Base-by-base conservation (phyloP, 2,113 vertebrate species). In the Acanthochromis polyacanthus region DNA sequence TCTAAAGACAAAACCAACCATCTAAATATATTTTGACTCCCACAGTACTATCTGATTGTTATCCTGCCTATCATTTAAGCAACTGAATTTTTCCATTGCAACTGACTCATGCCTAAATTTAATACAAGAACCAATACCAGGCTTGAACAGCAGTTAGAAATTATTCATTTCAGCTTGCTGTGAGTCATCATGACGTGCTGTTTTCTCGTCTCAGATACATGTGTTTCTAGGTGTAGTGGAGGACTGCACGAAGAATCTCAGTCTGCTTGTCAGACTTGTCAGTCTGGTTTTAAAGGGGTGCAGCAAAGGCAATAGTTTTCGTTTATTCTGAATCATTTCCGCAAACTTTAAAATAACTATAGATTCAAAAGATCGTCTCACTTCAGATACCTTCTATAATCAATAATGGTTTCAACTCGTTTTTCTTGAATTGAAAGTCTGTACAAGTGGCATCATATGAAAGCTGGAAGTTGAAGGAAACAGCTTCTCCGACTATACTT, bases 261-360 rank as follows among this genome's bases (percentile, higher is more conserved):
- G 68, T 58, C 22, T 38, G 65, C 86, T 19, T 0, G 88, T 79
- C 46, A 0, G 59, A 81, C 91, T 55, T 2, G 89, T 70, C 56
- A 7, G 19, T 85, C 90, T n/a, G 55, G 91, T 88, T 85, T 52
- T 0, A 10, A 40, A 10, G 25, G 83, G 89, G 87, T 81, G 85
- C 1, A 60, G 72, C 59, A 16, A 25, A 59, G 30, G 46, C 67
- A 78, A 55, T 8, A 11, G 1, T n/a, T 62, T 59, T 60, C 77
- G 45, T 84, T 83, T 57, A 50, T 48, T 64, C 25, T 0, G 9
- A 73, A 64, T 82, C 40, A 56, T 45, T 85, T 81, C 25, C 1
- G 10, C 61, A 55, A 77, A 46, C 15, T 51, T 5, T 0, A 56
- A 71, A 82, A 40, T 20, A 15, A 66, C 5, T 0, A 53, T 15